Conservation (phyloP, 2,888 invertebrate species). For the Synergus japonicus region DNA sequence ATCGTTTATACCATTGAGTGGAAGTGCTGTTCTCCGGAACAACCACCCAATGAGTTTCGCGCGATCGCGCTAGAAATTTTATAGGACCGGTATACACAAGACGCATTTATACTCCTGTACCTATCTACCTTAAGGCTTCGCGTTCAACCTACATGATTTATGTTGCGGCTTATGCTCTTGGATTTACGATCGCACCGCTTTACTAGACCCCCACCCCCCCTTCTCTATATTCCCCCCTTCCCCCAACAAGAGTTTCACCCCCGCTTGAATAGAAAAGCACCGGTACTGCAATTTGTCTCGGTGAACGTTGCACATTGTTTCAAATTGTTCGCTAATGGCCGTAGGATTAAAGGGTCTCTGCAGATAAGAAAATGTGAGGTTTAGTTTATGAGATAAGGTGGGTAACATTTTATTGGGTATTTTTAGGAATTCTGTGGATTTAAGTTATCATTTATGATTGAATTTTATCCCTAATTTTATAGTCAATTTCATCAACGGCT, state of each 20-base stretch:
- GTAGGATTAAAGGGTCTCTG: not conserved
- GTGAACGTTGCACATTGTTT: constrained; percentile 7
- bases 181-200: constrained; percentile 46
- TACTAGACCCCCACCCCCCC: not conserved
- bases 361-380: not conserved
- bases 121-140: constrained; percentile 46
- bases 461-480: too few relatives aligned
- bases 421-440: too few relatives aligned
- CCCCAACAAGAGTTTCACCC: not conserved
- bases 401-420: not conserved
- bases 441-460: not conserved
- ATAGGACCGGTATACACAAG: constrained; percentile 38
- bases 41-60: constrained; percentile 40
- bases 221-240: not conserved
- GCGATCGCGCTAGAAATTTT: constrained; percentile 39
- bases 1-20: constrained; percentile 23
- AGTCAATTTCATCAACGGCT: too few relatives aligned
- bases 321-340: constrained; percentile 1
- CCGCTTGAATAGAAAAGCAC: constrained; percentile 10
- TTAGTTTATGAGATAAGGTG: not conserved
- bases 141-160: constrained; percentile 52
- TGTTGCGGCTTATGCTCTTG: constrained; percentile 45
- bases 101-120: constrained; percentile 39
- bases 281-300: constrained; percentile 25
- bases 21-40: not conserved